A percentile compares a stretch with the other conserved stretches of the same genome.
Conservation (phyloP, 2,888 invertebrate genomes). For the Cremastinae sp. region DNA sequence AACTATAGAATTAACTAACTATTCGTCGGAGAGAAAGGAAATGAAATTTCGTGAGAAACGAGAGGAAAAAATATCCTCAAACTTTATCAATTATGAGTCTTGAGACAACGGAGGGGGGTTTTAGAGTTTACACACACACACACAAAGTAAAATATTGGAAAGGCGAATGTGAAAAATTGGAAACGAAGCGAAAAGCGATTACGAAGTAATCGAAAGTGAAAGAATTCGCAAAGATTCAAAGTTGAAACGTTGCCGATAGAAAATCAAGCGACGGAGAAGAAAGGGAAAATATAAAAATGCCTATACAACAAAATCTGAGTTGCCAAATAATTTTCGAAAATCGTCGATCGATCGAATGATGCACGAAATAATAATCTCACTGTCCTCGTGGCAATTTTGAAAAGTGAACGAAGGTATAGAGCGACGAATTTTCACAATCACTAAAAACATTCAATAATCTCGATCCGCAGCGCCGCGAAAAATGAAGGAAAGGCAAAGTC, state of each 20-base stretch:
- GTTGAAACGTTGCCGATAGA: slow-evolving; percentile 22
- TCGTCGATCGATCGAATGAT: slow-evolving; percentile 28
- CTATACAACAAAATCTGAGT: not conserved
- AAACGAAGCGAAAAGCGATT: slow-evolving; percentile 4
- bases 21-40: not conserved
- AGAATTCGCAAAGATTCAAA: slow-evolving; percentile 13
- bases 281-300: slow-evolving; percentile 32
- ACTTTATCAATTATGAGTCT: slow-evolving; percentile 52
- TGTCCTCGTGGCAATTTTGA: not conserved
- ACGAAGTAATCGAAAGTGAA: slow-evolving; percentile 9
- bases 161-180: slow-evolving; percentile 26
- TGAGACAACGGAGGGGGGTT: slow-evolving; percentile 65
- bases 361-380: not conserved
- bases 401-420: not conserved
- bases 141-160: slow-evolving; percentile 16
- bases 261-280: slow-evolving; percentile 36
- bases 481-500: slow-evolving; percentile 6
- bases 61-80: slow-evolving; percentile 38
- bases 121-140: not conserved
- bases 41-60: slow-evolving; percentile 41
- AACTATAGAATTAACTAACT: not conserved
- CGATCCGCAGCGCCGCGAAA: slow-evolving; percentile 25
- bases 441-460: slow-evolving; percentile 62
- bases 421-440: slow-evolving; percentile 48
- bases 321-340: not conserved